Base-by-base conservation (phyloP, 1,140 invertebrate genomes). In the Lordiphosa mommai region DNA sequence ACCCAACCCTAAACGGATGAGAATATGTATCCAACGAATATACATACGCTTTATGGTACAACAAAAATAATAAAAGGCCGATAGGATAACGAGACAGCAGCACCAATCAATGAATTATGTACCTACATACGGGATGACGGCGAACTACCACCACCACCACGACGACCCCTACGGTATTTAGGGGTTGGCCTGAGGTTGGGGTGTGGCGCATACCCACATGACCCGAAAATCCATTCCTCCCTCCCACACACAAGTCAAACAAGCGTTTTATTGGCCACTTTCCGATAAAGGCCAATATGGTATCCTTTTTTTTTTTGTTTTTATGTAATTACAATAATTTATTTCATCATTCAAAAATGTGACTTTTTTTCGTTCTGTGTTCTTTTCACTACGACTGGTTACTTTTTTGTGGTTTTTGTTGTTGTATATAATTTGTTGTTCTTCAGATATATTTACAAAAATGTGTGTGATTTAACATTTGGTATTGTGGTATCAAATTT, bases 271-370 rank as follows among this genome's bases (percentile, higher is more conserved):
- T 72, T 76, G 77, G 57, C 71, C 72, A 51, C 40, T 43, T 43
- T 9, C 38, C 60, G 37, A 43, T 63, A 57, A 55, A 65, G 60
- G 71, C 61, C 76, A 82, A 80, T 74, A 46, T 27, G 43, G 29
- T 60, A 36, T 50, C 37, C 38, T 36, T 23, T 43, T 13, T 34
- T 40, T 30, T 67, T 59, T 36, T 20, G 10, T 32, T 61, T 67
- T 64, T 49, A 72, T 44, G 76, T 84, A 82, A 84, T 84, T 84
- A 84, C 71, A 82, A 76, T 64, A 50, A 58, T 84, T 82, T 84
- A 76, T 76, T 82, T 72, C 68, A 52, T 56, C 64, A 30, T 68
- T 68, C 48, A 68, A 68, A 68, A 68, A 43, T 68, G 40, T 43
- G 58, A 48, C 33, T 58, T 68, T 43, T 58, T 68, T 43, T 32